Conservation (phyloP, 2,888 invertebrate species). For the Microplitis deprimator region DNA sequence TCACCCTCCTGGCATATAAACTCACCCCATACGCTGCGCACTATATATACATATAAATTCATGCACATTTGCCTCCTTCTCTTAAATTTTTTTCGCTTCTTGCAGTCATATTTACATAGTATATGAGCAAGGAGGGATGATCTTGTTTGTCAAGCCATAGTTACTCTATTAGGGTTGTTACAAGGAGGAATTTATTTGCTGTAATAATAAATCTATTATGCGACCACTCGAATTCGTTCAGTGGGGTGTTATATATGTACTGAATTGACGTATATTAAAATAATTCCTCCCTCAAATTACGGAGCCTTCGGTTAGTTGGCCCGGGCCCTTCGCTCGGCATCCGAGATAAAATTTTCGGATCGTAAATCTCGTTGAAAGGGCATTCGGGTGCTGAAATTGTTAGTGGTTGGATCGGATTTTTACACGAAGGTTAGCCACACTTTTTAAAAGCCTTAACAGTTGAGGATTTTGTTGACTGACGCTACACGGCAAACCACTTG, state of each 20-base stretch:
- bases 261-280: conserved; percentile 17
- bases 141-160: conserved; percentile 69
- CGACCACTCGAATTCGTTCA: conserved; percentile 56
- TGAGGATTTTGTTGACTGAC: conserved; percentile 66
- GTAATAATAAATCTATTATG: conserved; percentile 71
- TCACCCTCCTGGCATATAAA: conserved; percentile 65
- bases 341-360: conserved; percentile 9
- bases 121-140: conserved; percentile 68
- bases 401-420: conserved; percentile 48
- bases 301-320: background rate
- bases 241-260: conserved; percentile 50
- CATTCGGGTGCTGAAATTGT: background rate
- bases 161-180: conserved; percentile 70
- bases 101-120: conserved; percentile 68
- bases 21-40: conserved; percentile 60
- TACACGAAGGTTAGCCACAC: conserved; percentile 69
- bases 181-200: conserved; percentile 69
- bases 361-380: background rate
- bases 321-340: background rate
- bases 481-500: conserved; percentile 71
- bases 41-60: conserved; percentile 44
- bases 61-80: conserved; percentile 42
- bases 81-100: conserved; percentile 46
- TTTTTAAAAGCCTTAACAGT: conserved; percentile 52
- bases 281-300: conserved; percentile 20